Evolutionary conservation across 2,888 invertebrate genomes (phyloP).

Genomic region (Elgonia sp.): DNA sequence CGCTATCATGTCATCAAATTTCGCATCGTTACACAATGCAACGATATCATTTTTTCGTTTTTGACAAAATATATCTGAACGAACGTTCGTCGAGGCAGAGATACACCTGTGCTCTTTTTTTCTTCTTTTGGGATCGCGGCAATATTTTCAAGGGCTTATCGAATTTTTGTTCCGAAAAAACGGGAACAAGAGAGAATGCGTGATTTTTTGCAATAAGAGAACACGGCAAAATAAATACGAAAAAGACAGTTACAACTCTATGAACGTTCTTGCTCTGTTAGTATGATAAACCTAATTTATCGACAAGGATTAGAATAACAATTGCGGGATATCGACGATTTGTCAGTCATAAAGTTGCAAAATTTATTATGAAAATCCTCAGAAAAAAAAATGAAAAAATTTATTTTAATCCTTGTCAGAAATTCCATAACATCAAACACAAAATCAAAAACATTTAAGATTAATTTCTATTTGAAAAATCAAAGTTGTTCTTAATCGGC

Average conservation of each 20-base stretch:
- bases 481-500: slow-evolving; percentile 2
- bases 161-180: slow-evolving; percentile 51
- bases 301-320: slow-evolving; percentile 63
- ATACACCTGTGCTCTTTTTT: slow-evolving; percentile 36
- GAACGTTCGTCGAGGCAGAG: slow-evolving; percentile 72
- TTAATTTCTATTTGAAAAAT: neutral
- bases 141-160: slow-evolving; percentile 67
- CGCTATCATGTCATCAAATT: slow-evolving; percentile 85
- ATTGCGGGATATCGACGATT: slow-evolving; percentile 39
- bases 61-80: slow-evolving; percentile 62
- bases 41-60: slow-evolving; percentile 75
- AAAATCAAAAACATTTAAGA: neutral
- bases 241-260: slow-evolving; percentile 39
- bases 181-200: slow-evolving; percentile 32
- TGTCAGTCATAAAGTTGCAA: slow-evolving; percentile 18
- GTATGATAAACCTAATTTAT: slow-evolving; percentile 64
- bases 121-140: slow-evolving; percentile 30
- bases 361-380: neutral
- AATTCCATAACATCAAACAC: neutral
- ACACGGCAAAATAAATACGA: neutral
- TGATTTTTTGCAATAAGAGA: slow-evolving; percentile 26
- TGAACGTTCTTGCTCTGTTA: slow-evolving; percentile 70
- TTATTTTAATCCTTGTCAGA: too few species aligned
- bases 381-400: too few species aligned
- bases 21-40: slow-evolving; percentile 75